Evolutionary conservation across 2,113 vertebrate genomes (phyloP).

Genomic region (Hemiprocne comata): DNA sequence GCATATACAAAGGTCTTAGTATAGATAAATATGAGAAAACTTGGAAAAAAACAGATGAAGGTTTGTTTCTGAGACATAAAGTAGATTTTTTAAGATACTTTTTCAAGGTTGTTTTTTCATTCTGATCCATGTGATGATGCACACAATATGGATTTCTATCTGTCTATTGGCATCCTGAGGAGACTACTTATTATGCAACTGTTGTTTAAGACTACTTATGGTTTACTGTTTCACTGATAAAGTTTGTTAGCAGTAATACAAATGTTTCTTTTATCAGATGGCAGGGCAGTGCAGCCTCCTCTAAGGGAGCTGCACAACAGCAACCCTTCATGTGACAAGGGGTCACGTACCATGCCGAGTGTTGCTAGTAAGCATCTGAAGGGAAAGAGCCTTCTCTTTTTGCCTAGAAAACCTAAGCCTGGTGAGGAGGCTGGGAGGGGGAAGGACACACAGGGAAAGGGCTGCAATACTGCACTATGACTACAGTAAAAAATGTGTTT

Average conservation of each 20-base stretch:
- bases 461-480: background rate
- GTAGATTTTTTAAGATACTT: background rate
- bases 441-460: too few relatives aligned
- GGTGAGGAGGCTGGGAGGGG: rapidly evolving
- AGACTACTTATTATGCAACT: background rate
- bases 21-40: background rate
- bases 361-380: background rate
- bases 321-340: background rate
- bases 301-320: background rate
- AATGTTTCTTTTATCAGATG: background rate
- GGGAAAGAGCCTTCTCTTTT: background rate
- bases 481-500: background rate
- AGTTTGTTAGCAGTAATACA: background rate
- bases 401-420: background rate
- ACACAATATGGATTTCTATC: background rate
- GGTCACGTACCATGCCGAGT: background rate
- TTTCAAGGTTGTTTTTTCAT: background rate
- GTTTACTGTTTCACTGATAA: background rate
- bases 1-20: background rate
- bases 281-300: background rate
- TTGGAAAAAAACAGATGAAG: background rate
- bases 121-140: background rate
- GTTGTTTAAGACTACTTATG: background rate
- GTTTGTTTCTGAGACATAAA: background rate
- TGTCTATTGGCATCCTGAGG: background rate